These are phyloP conservation scores for Sardina pilchardus DNA, from an alignment of 2,113 vertebrate species.

Conservation along the genomic window DNA sequence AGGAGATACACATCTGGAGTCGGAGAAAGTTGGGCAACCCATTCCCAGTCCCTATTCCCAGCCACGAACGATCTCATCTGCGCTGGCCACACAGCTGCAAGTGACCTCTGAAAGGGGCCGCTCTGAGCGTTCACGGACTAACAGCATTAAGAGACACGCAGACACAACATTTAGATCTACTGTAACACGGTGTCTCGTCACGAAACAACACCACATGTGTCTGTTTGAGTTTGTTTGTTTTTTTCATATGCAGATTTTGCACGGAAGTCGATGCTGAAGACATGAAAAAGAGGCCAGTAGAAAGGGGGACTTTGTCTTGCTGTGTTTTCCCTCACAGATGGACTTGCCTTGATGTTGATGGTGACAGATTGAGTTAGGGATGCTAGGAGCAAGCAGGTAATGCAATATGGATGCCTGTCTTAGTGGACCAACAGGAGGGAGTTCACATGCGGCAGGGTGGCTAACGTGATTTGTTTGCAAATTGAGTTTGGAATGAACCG, in stretches of 20 bases:
- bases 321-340: not conserved
- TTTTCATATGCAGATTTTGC: not conserved
- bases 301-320: not conserved
- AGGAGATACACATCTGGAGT: not conserved
- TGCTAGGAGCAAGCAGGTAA: not conserved
- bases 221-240: not conserved
- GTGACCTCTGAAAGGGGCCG: not conserved
- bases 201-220: not conserved
- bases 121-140: not conserved
- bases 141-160: not conserved
- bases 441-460: slow-evolving; percentile 44
- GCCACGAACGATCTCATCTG: not conserved
- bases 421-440: slow-evolving; percentile 29
- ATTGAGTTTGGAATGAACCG: slow-evolving; percentile 13
- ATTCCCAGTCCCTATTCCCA: not conserved
- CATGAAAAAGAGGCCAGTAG: not conserved
- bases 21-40: not conserved
- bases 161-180: not conserved
- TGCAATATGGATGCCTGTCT: not conserved
- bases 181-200: not conserved
- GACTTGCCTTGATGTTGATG: slow-evolving; percentile 19
- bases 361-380: slow-evolving; percentile 35
- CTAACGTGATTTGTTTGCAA: slow-evolving; percentile 58
- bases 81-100: not conserved
- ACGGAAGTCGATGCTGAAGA: not conserved